Evolutionary conservation across 2,888 invertebrate species (phyloP).

Genomic region (Caenorhabditis angaria): DNA sequence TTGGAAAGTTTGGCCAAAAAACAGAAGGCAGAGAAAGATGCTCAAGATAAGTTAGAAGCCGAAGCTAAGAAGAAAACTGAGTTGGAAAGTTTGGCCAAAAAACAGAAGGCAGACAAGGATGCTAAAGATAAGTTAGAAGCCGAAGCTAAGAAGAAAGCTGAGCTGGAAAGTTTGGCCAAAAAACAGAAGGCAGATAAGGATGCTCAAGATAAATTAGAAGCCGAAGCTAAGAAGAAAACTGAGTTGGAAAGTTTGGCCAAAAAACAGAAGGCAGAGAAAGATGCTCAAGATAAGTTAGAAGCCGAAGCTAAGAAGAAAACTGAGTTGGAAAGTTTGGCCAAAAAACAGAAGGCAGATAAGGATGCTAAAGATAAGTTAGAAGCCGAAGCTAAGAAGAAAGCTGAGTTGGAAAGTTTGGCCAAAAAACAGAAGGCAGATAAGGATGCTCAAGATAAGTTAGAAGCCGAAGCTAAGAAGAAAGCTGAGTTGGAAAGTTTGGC

Average conservation of each 20-base stretch:
- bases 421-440: slow-evolving; percentile 9
- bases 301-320: slow-evolving; percentile 14
- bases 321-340: slow-evolving; percentile 15
- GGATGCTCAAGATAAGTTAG: neutral
- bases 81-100: too few relatives aligned
- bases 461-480: neutral
- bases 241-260: neutral
- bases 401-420: too few relatives aligned
- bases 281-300: too few relatives aligned
- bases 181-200: slow-evolving; percentile 15
- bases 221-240: slow-evolving; percentile 19
- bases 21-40: neutral
- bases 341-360: slow-evolving; percentile 13
- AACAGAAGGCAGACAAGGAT: slow-evolving; percentile 9
- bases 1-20: too few relatives aligned
- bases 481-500: too few relatives aligned
- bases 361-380: slow-evolving; percentile 10
- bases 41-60: too few relatives aligned
- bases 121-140: too few relatives aligned
- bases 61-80: slow-evolving; percentile 8
- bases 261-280: slow-evolving; percentile 12
- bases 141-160: slow-evolving; percentile 3
- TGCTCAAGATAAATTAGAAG: slow-evolving; percentile 14
- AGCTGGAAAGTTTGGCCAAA: slow-evolving; percentile 8
- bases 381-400: slow-evolving; percentile 23